A percentile compares a stretch with the other conserved stretches of the same genome.
Evolutionary conservation across 2,797 vertebrate genomes (phyloP).

Genomic region (Thaleichthys pacificus): DNA sequence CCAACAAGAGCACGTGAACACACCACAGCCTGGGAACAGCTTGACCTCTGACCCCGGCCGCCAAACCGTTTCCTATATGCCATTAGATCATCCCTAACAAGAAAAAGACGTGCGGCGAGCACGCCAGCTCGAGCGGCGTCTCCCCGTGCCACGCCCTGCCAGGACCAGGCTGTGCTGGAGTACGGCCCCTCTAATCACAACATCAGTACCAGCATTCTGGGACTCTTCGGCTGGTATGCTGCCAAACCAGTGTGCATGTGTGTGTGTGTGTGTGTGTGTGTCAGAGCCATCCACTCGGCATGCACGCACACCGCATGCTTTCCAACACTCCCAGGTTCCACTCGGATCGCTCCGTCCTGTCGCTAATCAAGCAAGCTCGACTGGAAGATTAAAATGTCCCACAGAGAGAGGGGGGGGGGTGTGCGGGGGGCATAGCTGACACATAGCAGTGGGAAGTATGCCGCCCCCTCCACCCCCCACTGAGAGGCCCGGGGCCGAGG

Average conservation of each 20-base stretch:
- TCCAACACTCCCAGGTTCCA: too few relatives aligned
- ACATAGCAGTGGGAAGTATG: constrained; percentile 1
- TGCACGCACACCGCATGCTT: not conserved
- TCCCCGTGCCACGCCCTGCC: not conserved
- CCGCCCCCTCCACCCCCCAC: not conserved
- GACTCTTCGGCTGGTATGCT: constrained; percentile 55
- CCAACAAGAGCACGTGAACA: not conserved
- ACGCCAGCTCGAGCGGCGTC: not conserved
- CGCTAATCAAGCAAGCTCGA: too few relatives aligned
- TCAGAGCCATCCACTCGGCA: not conserved
- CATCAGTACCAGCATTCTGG: constrained; percentile 40
- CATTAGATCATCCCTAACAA: constrained; percentile 68
- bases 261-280: constrained; percentile 5
- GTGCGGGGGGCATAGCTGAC: not conserved
- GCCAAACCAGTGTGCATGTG: constrained; percentile 57
- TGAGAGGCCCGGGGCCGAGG: not conserved
- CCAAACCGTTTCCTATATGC: constrained; percentile 66
- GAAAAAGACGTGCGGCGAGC: constrained; percentile 49
- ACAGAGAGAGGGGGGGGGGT: not conserved
- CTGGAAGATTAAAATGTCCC: not conserved
- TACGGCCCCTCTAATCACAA: constrained; percentile 18
- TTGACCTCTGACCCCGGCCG: constrained; percentile 68
- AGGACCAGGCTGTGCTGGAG: not conserved
- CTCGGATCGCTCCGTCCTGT: too few relatives aligned
- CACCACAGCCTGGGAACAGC: constrained; percentile 71